phyloP scores from a whole-genome alignment of 2,888 invertebrate species.

The Pollenia labialis region DNA sequence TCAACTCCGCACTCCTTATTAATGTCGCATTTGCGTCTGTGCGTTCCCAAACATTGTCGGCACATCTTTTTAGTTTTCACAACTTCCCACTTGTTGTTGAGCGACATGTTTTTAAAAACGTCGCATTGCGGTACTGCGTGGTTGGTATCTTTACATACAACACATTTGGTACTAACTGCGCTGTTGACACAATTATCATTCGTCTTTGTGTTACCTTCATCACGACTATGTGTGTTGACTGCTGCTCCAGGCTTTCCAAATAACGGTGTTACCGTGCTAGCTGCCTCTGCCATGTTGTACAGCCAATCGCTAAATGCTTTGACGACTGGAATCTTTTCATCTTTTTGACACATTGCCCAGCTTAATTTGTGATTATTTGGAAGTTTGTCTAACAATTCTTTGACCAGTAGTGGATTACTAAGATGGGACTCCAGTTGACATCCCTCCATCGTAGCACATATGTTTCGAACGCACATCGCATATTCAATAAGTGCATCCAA shows the following conservation, averaged over 20 bases:
- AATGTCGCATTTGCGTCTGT: conserved; percentile 40
- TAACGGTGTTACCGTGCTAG: conserved; percentile 28
- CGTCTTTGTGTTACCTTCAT: not conserved
- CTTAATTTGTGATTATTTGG: conserved; percentile 29
- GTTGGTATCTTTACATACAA: conserved; percentile 16
- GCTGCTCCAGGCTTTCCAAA: not conserved
- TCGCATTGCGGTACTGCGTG: conserved; percentile 48
- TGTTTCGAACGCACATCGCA: conserved; percentile 48
- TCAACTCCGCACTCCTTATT: conserved; percentile 52
- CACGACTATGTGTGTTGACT: not conserved
- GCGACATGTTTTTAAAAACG: conserved; percentile 34
- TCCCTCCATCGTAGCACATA: conserved; percentile 52
- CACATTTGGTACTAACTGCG: conserved; percentile 24
- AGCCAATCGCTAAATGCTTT: conserved; percentile 26
- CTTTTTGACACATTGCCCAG: conserved; percentile 24
- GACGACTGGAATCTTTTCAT: conserved; percentile 29
- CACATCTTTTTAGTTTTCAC: conserved; percentile 50
- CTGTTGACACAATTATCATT: not conserved
- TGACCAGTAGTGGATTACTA: conserved; percentile 48
- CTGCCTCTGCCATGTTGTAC: conserved; percentile 42
- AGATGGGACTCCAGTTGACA: conserved; percentile 49
- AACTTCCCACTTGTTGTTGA: conserved; percentile 45
- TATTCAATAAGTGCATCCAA: conserved; percentile 38
- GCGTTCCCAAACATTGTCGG: conserved; percentile 50
- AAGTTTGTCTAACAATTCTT: conserved; percentile 53